Percentiles rank a stretch among this genome's conserved stretches.
Conservation (phyloP, 2,797 vertebrate species). For the Antennarius maculatus region DNA sequence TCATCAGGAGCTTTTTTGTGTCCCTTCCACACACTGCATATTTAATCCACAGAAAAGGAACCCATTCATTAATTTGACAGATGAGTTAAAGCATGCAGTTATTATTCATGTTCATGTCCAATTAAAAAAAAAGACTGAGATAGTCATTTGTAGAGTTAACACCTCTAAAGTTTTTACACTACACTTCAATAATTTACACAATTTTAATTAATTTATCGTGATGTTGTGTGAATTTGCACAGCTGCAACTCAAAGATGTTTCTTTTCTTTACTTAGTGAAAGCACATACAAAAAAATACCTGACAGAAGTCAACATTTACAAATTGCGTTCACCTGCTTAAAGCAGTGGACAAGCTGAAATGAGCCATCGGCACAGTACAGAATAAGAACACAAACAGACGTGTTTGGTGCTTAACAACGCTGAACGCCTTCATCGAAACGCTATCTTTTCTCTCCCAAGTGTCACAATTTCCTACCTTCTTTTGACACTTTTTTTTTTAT, state of each 20-base stretch:
- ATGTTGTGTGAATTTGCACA: slow-evolving; percentile 8
- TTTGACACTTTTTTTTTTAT: slow-evolving; percentile 49
- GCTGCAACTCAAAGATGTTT: slow-evolving; percentile 23
- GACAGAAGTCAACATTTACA: slow-evolving; percentile 71
- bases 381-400: slow-evolving; percentile 62
- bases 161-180: neutral
- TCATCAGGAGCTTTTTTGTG: slow-evolving; percentile 15
- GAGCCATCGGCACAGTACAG: slow-evolving; percentile 45
- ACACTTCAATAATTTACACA: slow-evolving; percentile 1
- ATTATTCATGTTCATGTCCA: neutral
- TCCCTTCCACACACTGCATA: slow-evolving; percentile 1
- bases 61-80: slow-evolving; percentile 10
- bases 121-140: neutral
- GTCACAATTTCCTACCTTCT: slow-evolving; percentile 58
- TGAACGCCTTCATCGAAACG: slow-evolving; percentile 51
- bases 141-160: neutral
- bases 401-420: slow-evolving; percentile 63
- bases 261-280: slow-evolving; percentile 24
- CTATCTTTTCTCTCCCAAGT: slow-evolving; percentile 53
- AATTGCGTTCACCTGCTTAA: slow-evolving; percentile 65
- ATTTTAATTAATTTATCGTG: neutral
- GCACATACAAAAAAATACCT: slow-evolving; percentile 41
- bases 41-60: slow-evolving; percentile 8
- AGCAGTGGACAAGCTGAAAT: slow-evolving; percentile 54
- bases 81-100: neutral